Evolutionary conservation across 2,113 vertebrate species (phyloP), one percentile per base, ranked within the genome.

Genomic region (Rhinolophus sinicus): DNA sequence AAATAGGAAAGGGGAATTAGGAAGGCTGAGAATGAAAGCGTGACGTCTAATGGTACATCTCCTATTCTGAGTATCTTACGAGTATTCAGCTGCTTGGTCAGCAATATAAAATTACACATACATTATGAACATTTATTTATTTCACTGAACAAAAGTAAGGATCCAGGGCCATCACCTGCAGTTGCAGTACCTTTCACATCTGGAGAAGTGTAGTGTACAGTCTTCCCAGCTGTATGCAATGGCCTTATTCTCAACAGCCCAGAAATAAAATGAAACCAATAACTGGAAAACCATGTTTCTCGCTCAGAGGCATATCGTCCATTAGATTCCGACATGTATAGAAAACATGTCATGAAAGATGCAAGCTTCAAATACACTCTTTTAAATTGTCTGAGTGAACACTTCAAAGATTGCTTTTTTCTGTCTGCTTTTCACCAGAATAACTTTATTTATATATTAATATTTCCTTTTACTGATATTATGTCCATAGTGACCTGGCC

Each of bases 91-190:
- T 50, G 15, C 21, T 77, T 91, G 18, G 56, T 62, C 84, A 93
- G 81, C 77, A 94, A 95, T 11, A 92, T 50, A 56, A 97, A 85
- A 95, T 60, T 60, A 69, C 67, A 86, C 24, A 67, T 7, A 64
- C 18, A 93, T 21, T 88, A 96, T 18, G 24, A 97, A 87, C 93
- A 92, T 93, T 93, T 97, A 93, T 69, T 80, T 75, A 80, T 82
- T 81, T 2, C 16, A 75, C 6, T 88, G 33, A 56, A 75, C 19
- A 64, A 88, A 91, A 70, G 88, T 58, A 84, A 35, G 83, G 58
- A 87, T 62, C 72, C 91, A 10, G 19, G 15, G 10, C 5, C n/a
- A 44, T 22, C 33, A 33, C 15, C 22, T 33, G 65, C 4, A 38
- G 18, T 13, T 47, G 5, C 0, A 35, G 2, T 16, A 30, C 3